Evolutionary conservation across 2,888 invertebrate species (phyloP).

Genomic region (Drosophila rubida): DNA sequence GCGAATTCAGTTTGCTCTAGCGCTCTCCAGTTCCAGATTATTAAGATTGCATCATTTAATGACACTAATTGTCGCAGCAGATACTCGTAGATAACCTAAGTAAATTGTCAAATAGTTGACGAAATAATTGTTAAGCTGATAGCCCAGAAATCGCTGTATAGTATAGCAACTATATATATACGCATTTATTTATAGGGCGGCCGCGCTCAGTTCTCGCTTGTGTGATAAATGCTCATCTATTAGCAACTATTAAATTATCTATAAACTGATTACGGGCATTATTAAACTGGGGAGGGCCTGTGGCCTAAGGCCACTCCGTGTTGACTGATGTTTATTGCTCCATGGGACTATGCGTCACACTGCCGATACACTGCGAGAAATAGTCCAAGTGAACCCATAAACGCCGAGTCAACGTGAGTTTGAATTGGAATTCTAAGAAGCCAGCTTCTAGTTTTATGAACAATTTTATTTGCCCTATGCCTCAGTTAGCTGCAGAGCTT

Average conservation of each 20-base stretch:
- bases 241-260: slow-evolving; percentile 76
- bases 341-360: slow-evolving; percentile 43
- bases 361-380: slow-evolving; percentile 32
- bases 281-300: slow-evolving; percentile 48
- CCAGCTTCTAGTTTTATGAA: too few species aligned
- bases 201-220: slow-evolving; percentile 33
- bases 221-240: slow-evolving; percentile 55
- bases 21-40: slow-evolving; percentile 6
- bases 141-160: slow-evolving; percentile 3
- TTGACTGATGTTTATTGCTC: slow-evolving; percentile 16
- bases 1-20: not conserved
- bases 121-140: slow-evolving; percentile 13
- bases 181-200: not conserved
- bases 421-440: too few species aligned
- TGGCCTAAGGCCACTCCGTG: slow-evolving; percentile 19
- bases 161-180: not conserved
- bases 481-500: too few species aligned
- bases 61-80: slow-evolving; percentile 1
- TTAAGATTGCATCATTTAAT: slow-evolving; percentile 31
- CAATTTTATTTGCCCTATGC: too few species aligned
- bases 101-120: slow-evolving; percentile 10
- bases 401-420: too few species aligned
- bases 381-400: too few species aligned
- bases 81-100: slow-evolving; percentile 4
- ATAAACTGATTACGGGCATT: slow-evolving; percentile 67